Conservation (phyloP, 2,888 invertebrate genomes). For the Zhuqinia jingwanae region DNA sequence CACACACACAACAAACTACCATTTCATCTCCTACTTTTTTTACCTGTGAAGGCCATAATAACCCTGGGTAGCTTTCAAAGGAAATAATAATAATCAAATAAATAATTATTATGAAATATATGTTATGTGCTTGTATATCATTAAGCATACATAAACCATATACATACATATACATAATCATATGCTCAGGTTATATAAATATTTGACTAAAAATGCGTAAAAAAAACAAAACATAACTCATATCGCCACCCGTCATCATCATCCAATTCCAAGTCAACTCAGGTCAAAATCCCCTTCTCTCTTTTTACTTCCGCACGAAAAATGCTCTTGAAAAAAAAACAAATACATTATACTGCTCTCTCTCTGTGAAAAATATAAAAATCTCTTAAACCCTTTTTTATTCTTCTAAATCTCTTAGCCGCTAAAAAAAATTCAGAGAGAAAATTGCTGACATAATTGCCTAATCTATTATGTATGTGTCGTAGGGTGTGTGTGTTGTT, state of each 20-base stretch:
- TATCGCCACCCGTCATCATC: slow-evolving; percentile 40
- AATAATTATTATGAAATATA: background rate
- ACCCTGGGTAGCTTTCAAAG: slow-evolving; percentile 48
- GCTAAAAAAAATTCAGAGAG: too few relatives aligned
- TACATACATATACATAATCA: background rate
- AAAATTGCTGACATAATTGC: background rate
- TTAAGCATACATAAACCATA: background rate
- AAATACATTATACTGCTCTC: too few relatives aligned
- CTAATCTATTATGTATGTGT: background rate
- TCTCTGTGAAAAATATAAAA: slow-evolving; percentile 1
- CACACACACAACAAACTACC: slow-evolving; percentile 11
- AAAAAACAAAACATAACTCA: slow-evolving; percentile 45
- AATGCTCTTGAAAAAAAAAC: background rate
- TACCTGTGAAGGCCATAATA: background rate
- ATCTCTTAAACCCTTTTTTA: background rate
- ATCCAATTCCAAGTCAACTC: slow-evolving; percentile 2
- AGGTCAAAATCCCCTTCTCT: slow-evolving; percentile 1
- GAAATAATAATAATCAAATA: slow-evolving; percentile 58
- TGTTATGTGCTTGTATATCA: too few relatives aligned
- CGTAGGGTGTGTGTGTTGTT: background rate
- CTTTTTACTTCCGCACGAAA: background rate
- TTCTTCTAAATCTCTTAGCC: slow-evolving; percentile 10
- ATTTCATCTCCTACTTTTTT: background rate
- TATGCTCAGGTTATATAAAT: background rate
- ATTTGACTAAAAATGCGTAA: background rate